A percentile compares a stretch with the other conserved stretches of the same genome.
Evolutionary conservation across 2,113 vertebrate genomes (phyloP).

Genomic region (Geococcyx californianus): DNA sequence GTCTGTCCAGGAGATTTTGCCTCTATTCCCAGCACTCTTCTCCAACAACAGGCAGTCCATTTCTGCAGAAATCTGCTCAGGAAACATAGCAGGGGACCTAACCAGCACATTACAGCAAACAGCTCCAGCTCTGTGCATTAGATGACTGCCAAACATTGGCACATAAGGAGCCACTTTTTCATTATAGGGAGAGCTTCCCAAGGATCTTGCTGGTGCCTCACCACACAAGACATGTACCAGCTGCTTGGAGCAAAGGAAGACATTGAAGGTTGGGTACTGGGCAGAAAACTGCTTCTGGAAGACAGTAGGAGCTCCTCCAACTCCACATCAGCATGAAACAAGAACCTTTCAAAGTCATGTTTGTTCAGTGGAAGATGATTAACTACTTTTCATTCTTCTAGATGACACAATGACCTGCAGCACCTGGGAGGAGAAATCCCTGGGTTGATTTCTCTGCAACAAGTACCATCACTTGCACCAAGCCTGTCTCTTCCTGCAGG

Average conservation of each 20-base stretch:
- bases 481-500: not conserved
- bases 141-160: not conserved
- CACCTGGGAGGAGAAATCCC: not conserved
- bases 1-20: not conserved
- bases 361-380: not conserved
- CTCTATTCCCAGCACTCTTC: not conserved
- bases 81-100: not conserved
- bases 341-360: not conserved
- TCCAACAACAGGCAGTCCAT: rapidly evolving
- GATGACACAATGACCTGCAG: not conserved
- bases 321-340: not conserved
- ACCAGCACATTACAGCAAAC: not conserved
- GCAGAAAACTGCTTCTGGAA: not conserved
- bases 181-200: not conserved
- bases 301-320: rapidly evolving
- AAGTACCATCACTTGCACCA: not conserved
- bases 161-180: rapidly evolving
- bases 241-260: not conserved
- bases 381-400: not conserved
- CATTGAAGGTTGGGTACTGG: not conserved
- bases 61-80: not conserved
- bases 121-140: not conserved
- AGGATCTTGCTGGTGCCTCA: not conserved
- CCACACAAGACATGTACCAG: rapidly evolving
- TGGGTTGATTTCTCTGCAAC: not conserved